Evolutionary conservation across 2,888 invertebrate genomes (phyloP).

Genomic region (Pycnomerus fuliginosus): DNA sequence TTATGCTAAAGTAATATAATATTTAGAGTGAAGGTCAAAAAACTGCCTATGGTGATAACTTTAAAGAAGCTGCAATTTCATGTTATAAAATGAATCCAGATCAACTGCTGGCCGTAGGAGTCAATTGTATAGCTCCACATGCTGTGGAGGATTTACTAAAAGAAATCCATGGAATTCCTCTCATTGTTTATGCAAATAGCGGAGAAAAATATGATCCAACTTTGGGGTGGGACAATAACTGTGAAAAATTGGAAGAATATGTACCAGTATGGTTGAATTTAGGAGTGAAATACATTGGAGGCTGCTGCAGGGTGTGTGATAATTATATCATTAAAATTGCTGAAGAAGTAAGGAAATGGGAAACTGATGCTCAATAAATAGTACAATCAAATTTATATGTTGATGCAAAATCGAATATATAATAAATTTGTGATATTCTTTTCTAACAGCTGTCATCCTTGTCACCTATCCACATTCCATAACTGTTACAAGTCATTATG

Average conservation of each 20-base stretch:
- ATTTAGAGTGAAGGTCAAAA: conserved; percentile 55
- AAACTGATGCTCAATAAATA: conserved; percentile 9
- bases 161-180: conserved; percentile 61
- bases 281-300: conserved; percentile 80
- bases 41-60: conserved; percentile 75
- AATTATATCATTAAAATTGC: conserved; percentile 71
- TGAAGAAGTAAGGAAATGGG: conserved; percentile 56
- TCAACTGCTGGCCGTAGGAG: conserved; percentile 78
- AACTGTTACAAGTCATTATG: conserved; percentile 40
- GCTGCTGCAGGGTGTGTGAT: conserved; percentile 82
- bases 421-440: not conserved
- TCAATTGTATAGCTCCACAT: conserved; percentile 76
- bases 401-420: not conserved
- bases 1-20: too few species aligned
- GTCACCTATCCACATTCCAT: conserved; percentile 44
- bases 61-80: conserved; percentile 65
- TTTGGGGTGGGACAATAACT: conserved; percentile 68
- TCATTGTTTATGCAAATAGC: conserved; percentile 87
- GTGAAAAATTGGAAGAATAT: conserved; percentile 64
- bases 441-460: conserved; percentile 32
- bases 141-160: conserved; percentile 60
- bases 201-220: conserved; percentile 72
- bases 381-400: not conserved
- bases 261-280: conserved; percentile 76
- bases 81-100: conserved; percentile 59